These are phyloP conservation scores for Nephila pilipes DNA, from an alignment of 1,140 invertebrate species.

Conservation along the genomic window DNA sequence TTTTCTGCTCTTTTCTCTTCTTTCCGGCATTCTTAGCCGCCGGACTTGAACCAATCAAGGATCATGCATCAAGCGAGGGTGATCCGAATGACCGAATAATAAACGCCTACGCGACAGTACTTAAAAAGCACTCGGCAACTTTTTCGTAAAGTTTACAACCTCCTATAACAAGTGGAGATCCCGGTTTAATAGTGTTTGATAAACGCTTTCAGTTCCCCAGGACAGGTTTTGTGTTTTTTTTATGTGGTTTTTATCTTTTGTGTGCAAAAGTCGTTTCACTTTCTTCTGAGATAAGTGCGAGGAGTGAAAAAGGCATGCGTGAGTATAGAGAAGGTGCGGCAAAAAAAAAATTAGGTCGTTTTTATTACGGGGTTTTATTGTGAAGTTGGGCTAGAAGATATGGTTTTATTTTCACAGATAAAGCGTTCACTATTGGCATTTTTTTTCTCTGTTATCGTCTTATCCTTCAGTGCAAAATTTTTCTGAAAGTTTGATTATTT, in stretches of 20 bases:
- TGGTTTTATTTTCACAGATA: conserved; percentile 35
- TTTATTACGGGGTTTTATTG: conserved; percentile 64
- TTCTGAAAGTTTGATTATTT: neutral
- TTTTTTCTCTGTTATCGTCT: neutral
- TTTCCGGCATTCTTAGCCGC: neutral
- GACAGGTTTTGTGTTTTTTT: conserved; percentile 21
- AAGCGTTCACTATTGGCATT: neutral
- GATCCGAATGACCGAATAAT: conserved; percentile 48
- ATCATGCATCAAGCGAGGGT: neutral
- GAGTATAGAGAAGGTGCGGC: neutral
- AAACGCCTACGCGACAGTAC: conserved; percentile 37
- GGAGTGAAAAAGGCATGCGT: neutral
- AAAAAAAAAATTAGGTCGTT: neutral
- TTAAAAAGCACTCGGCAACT: conserved; percentile 56
- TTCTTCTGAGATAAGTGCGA: neutral
- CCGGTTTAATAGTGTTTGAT: conserved; percentile 73
- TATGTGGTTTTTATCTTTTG: conserved; percentile 62
- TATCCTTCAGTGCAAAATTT: neutral
- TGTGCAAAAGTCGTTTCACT: conserved; percentile 43
- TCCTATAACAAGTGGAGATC: neutral
- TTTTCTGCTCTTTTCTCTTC: neutral
- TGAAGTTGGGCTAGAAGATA: conserved; percentile 28
- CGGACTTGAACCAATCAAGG: conserved; percentile 27
- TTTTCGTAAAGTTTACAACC: conserved; percentile 74
- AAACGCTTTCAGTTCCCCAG: conserved; percentile 62